Evolutionary conservation across 1,140 invertebrate species (phyloP).

Genomic region (Solenopsis fugax): DNA sequence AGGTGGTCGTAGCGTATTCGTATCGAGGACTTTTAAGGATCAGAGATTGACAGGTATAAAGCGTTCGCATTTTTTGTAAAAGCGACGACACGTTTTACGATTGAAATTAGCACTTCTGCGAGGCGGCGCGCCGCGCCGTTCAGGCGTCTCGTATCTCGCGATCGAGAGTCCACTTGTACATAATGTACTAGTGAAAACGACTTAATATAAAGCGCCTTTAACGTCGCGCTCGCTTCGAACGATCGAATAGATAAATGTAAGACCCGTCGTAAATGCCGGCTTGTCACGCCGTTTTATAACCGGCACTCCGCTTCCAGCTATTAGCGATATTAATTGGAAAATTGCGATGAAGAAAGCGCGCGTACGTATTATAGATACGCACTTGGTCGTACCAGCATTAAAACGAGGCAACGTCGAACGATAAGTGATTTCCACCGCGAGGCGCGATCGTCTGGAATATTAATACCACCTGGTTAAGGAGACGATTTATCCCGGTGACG

Average conservation of each 20-base stretch:
- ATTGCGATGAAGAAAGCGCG: conserved; percentile 30
- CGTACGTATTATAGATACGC: neutral
- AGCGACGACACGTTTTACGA: conserved; percentile 26
- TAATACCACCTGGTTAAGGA: conserved; percentile 52
- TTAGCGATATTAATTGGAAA: conserved; percentile 50
- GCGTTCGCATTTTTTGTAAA: neutral
- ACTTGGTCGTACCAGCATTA: neutral
- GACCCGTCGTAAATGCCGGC: conserved; percentile 1
- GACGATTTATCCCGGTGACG: conserved; percentile 38
- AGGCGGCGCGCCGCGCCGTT: neutral
- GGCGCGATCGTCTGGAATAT: conserved; percentile 45
- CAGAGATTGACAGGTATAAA: conserved; percentile 2
- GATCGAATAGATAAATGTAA: conserved; percentile 31
- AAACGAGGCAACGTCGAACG: conserved; percentile 39
- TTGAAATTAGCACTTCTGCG: conserved; percentile 29
- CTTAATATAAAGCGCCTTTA: conserved; percentile 34
- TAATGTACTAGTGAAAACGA: conserved; percentile 11
- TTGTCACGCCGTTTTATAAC: conserved; percentile 21
- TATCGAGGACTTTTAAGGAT: conserved; percentile 35
- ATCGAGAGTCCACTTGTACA: neutral
- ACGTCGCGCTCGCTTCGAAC: neutral
- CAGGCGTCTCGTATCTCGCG: conserved; percentile 10
- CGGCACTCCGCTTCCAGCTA: neutral
- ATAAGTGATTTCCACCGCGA: conserved; percentile 56
- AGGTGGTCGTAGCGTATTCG: conserved; percentile 18